These are phyloP conservation scores for Temnothorax nylanderi DNA, from an alignment of 1,140 invertebrate genomes.

Conservation along the genomic window DNA sequence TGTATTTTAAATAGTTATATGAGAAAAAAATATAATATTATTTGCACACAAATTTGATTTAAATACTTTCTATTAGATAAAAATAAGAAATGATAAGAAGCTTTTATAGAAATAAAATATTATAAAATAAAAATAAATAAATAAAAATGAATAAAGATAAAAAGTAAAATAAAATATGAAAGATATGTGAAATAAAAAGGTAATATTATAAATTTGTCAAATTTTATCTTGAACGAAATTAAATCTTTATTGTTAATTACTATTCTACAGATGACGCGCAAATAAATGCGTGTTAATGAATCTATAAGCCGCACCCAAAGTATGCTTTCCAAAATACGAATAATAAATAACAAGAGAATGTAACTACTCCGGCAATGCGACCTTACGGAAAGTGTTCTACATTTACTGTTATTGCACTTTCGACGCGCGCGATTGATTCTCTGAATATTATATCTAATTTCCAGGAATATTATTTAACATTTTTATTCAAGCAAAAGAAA, in stretches of 20 bases:
- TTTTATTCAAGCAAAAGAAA: background rate
- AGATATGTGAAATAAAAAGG: background rate
- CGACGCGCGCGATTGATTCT: background rate
- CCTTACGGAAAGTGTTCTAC: constrained; percentile 49
- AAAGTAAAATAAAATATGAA: background rate
- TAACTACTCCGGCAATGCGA: background rate
- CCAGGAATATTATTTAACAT: background rate
- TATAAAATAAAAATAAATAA: background rate
- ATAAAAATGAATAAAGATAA: background rate
- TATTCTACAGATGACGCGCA: background rate
- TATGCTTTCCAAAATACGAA: constrained; percentile 71
- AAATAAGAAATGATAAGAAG: background rate
- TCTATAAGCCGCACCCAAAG: constrained; percentile 39
- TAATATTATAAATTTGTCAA: background rate
- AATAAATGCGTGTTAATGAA: background rate
- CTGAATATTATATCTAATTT: background rate
- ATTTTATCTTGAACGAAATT: background rate
- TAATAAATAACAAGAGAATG: constrained; percentile 69
- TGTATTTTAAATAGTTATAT: background rate
- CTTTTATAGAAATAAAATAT: background rate
- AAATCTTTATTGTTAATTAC: background rate
- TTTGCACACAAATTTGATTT: background rate
- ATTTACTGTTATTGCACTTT: constrained; percentile 17
- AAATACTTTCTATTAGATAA: background rate
- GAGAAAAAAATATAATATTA: background rate